Evolutionary conservation across 2,113 vertebrate species (phyloP).

Genomic region (Aldabrachelys gigantea): DNA sequence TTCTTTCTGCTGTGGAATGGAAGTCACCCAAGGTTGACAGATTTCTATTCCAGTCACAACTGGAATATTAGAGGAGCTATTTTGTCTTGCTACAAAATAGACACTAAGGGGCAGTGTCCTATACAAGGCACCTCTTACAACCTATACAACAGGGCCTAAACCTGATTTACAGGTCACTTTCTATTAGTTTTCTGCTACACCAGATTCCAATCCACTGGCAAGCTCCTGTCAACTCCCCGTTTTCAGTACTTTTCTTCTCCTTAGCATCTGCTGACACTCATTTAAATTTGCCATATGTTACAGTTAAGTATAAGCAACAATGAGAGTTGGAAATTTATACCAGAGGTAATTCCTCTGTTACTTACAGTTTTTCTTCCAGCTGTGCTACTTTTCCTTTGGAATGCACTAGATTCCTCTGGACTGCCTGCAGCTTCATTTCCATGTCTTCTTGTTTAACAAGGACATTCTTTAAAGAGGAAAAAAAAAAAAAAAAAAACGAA

Average conservation of each 20-base stretch:
- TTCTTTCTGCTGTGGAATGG: neutral
- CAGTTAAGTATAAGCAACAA: rapidly evolving
- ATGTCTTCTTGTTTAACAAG: conserved; percentile 74
- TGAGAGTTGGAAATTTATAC: neutral
- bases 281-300: neutral
- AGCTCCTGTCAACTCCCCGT: neutral
- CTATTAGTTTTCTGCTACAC: neutral
- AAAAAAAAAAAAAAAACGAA: neutral
- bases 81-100: neutral
- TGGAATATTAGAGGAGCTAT: neutral
- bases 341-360: neutral
- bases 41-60: neutral
- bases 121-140: no score
- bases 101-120: neutral
- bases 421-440: conserved; percentile 72
- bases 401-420: conserved; percentile 68
- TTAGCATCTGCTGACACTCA: neutral
- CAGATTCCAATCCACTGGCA: neutral
- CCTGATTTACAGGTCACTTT: neutral
- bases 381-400: conserved; percentile 72
- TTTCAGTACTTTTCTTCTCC: neutral
- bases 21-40: neutral
- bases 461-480: conserved; percentile 49
- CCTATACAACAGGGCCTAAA: neutral
- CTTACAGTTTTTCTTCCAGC: conserved; percentile 81